Percentiles rank a stretch among this genome's conserved stretches.
Evolutionary conservation across 2,797 vertebrate genomes (phyloP).

Genomic region (Pangasius krempfi): DNA sequence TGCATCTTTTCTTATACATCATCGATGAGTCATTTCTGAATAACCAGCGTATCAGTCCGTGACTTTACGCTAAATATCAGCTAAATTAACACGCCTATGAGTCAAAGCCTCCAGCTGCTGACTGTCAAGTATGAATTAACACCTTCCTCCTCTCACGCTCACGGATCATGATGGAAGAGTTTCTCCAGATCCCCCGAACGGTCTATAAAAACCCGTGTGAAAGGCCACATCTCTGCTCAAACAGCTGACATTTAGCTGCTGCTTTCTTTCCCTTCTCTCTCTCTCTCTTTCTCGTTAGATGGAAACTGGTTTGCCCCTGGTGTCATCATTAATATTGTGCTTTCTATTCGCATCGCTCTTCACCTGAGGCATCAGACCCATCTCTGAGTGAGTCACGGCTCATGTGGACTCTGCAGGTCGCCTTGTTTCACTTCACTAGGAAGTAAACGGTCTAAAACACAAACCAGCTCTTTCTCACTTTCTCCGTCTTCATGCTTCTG

Average conservation of each 20-base stretch:
- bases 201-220: neutral
- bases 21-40: conserved; percentile 47
- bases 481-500: neutral
- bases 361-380: neutral
- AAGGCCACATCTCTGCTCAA: conserved; percentile 15
- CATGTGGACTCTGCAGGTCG: neutral
- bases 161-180: conserved; percentile 19
- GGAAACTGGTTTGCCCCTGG: neutral
- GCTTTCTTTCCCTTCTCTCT: neutral
- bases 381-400: conserved; percentile 2
- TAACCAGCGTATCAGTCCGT: conserved; percentile 29
- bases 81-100: conserved; percentile 42
- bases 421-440: conserved; percentile 13
- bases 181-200: conserved; percentile 1
- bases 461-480: neutral
- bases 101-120: conserved; percentile 44
- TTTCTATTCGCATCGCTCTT: neutral
- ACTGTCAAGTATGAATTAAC: conserved; percentile 52
- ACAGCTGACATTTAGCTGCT: conserved; percentile 7
- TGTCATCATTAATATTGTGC: neutral
- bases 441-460: neutral
- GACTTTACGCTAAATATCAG: conserved; percentile 20
- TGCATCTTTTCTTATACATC: conserved; percentile 18
- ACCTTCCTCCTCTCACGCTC: conserved; percentile 1
- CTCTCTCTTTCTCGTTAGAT: neutral